Conservation (phyloP, 2,113 vertebrate species). For the Eudyptes chrysolophus region DNA sequence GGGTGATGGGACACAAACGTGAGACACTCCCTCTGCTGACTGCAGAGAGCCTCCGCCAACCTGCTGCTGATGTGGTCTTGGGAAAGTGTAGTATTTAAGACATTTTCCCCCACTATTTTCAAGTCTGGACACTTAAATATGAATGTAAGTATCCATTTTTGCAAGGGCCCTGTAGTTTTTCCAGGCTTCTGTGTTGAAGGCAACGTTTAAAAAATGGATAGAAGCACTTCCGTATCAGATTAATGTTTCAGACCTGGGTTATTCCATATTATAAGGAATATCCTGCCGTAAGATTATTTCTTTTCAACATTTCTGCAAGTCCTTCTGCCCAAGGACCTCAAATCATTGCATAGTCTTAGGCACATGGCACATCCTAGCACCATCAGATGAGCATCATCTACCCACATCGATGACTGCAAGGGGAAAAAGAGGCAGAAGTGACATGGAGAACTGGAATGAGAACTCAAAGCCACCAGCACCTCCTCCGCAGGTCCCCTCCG, state of each 20-base stretch:
- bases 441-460: neutral
- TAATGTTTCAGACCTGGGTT: neutral
- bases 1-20: neutral
- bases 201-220: neutral
- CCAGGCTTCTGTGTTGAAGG: neutral
- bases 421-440: neutral
- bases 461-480: neutral
- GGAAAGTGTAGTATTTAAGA: neutral
- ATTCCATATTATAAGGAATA: neutral
- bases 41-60: neutral
- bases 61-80: neutral
- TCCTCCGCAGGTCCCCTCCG: neutral
- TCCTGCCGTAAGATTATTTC: neutral
- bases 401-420: accelerated
- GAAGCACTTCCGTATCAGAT: neutral
- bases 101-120: neutral
- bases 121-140: neutral
- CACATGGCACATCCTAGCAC: too few relatives aligned
- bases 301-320: neutral
- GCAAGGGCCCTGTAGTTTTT: neutral
- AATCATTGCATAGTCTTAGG: neutral
- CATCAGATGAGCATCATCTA: neutral
- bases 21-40: neutral
- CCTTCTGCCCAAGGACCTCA: neutral
- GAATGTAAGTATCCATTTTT: neutral